Base-by-base conservation (phyloP, 2,888 invertebrate genomes). In the Kryphioiulus occultus region DNA sequence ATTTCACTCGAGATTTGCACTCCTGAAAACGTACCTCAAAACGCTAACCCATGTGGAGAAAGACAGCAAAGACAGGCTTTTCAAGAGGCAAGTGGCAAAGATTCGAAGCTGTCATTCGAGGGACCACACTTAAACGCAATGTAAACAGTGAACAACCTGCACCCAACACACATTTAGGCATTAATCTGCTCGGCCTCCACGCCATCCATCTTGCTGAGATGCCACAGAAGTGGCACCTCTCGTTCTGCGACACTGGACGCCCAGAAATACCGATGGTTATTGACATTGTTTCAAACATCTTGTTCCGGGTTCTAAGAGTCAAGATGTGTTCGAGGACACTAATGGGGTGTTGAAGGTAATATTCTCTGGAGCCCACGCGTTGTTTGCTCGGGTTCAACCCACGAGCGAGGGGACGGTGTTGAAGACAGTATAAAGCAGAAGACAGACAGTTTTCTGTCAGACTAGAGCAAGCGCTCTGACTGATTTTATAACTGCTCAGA, bases 71-170 rank as follows among this genome's bases (percentile, higher is more conserved):
- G 59, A 59, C 59, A 59, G 59, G 59, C 59, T 59, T 59, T 59
- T 59, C 59, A 59, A 59, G 59, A 59, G 59, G n/a, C 59, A 22
- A 59, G 59, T 59, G 59, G 59, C 59, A 59, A 59, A 59, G 59
- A 59, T 59, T 59, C 22, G 35, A 84, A 84, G 47, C 85, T 85
- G 85, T 85, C 85, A 85, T 85, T 42, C 42, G 85, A 44, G 30
- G 85, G 85, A 85, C 85, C 85, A 85, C 85, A 85, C 85, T 85
- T 85, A 85, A 59, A 44, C 85, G 42, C 44, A 85, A 85, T 85
- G 85, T 85, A 85, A 85, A 85, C 85, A 85, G 30, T 44, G 85
- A 30, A 85, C 85, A 84, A 84, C 84, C 84, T 84, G 32, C 59
- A 59, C 59, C 59, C 53, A 59, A 59, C 59, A 59, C 59, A 59